These are phyloP conservation scores for Alca torda DNA, from an alignment of 2,797 vertebrate genomes.

Conservation along the genomic window DNA sequence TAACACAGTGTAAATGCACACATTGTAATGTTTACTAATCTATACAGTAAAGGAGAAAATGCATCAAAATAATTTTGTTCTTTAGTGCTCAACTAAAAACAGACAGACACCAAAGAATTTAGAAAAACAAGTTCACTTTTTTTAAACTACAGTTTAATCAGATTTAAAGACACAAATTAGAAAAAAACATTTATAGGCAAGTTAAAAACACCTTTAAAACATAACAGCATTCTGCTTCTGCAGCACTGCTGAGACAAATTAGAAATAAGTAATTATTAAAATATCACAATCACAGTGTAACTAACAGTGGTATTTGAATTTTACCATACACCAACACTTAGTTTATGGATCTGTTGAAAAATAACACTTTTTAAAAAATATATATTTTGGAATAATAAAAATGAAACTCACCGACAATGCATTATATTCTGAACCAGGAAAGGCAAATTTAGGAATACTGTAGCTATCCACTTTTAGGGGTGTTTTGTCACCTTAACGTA, in stretches of 20 bases:
- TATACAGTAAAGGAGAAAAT: neutral
- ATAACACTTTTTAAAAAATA: conserved; percentile 80
- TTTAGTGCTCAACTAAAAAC: neutral
- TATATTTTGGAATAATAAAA: conserved; percentile 78
- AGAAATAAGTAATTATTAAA: conserved; percentile 66
- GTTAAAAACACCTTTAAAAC: conserved; percentile 78
- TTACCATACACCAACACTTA: conserved; percentile 66
- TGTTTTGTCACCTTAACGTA: conserved; percentile 9
- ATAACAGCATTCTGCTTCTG: conserved; percentile 59
- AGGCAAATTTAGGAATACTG: conserved; percentile 59
- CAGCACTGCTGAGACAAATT: conserved; percentile 66
- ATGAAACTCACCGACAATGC: conserved; percentile 70
- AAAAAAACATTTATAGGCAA: conserved; percentile 74
- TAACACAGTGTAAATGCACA: neutral
- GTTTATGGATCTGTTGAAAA: conserved; percentile 76
- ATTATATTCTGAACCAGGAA: conserved; percentile 57
- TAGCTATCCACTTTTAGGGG: conserved; percentile 36
- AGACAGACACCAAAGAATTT: conserved; percentile 24
- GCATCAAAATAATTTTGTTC: neutral
- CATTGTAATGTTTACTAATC: neutral
- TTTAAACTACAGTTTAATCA: conserved; percentile 81
- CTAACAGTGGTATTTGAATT: conserved; percentile 64
- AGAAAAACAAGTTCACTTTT: conserved; percentile 49
- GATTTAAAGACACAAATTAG: conserved; percentile 79
- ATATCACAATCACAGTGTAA: conserved; percentile 67